A percentile compares a stretch with the other conserved stretches of the same genome.
Conservation (phyloP, 2,888 invertebrate genomes). For the Metallyticus violacea region DNA sequence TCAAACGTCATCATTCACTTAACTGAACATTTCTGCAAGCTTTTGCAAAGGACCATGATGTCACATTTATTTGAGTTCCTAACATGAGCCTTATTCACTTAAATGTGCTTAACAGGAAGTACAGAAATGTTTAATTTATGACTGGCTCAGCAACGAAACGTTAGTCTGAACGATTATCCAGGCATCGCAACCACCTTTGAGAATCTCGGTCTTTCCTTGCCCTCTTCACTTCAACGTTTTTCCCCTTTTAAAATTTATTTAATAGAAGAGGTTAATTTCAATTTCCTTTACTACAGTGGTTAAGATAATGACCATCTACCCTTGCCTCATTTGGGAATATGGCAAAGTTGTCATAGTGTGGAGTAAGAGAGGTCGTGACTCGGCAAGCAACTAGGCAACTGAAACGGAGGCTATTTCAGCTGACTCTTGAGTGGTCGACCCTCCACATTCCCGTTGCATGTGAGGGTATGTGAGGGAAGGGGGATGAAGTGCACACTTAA, state of each 20-base stretch:
- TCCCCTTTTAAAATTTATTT: background rate
- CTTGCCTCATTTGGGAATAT: no score
- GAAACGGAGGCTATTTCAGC: background rate
- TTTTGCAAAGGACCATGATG: no score
- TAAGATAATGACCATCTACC: background rate
- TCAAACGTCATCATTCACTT: no score
- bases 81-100: background rate
- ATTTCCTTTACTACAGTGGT: background rate
- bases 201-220: background rate
- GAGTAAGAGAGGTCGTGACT: background rate
- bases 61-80: no score
- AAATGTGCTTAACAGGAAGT: no score
- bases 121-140: background rate
- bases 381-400: background rate
- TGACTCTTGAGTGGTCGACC: background rate
- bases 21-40: no score
- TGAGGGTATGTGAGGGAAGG: background rate
- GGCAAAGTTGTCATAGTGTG: background rate
- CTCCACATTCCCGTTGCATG: background rate
- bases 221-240: background rate
- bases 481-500: background rate
- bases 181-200: background rate
- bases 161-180: background rate
- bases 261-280: background rate
- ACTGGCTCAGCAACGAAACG: background rate